A percentile compares a stretch with the other conserved stretches of the same genome.
phyloP scores from a whole-genome alignment of 2,113 vertebrate species.

The Dermatemys mawii region DNA sequence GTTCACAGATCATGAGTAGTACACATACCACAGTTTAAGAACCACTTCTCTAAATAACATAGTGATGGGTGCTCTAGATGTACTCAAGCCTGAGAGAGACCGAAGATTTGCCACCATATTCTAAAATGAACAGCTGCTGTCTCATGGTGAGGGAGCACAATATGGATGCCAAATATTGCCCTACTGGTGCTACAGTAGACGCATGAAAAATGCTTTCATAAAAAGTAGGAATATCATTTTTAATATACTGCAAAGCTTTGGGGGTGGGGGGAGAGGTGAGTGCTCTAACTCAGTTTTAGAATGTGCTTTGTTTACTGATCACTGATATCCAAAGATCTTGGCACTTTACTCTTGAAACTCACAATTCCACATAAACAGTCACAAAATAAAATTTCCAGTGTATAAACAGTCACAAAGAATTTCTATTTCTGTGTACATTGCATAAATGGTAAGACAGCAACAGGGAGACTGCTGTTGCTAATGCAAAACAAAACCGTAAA shows the following conservation, averaged over 20 bases:
- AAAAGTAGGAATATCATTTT: not conserved
- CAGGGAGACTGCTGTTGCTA: not conserved
- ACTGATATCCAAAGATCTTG: not conserved
- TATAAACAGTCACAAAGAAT: not conserved
- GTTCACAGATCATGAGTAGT: not conserved
- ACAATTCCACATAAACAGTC: not conserved
- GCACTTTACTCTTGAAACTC: not conserved
- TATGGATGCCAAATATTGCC: not conserved
- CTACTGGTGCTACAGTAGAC: not conserved
- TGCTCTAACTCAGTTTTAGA: not conserved
- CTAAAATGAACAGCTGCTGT: not conserved
- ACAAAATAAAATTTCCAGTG: not conserved
- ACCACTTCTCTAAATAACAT: not conserved
- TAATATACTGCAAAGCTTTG: not conserved
- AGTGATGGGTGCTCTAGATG: not conserved
- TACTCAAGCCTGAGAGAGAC: not conserved
- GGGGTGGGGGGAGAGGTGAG: fast-evolving
- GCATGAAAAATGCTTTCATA: not conserved
- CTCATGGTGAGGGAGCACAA: not conserved
- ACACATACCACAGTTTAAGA: not conserved
- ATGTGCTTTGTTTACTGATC: not conserved
- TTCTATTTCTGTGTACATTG: not conserved
- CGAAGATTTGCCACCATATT: not conserved
- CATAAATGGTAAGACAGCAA: not conserved
- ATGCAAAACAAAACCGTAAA: not conserved